Base-by-base conservation (phyloP, 64 coral and sea anemone species). In the Actinia equina region DNA sequence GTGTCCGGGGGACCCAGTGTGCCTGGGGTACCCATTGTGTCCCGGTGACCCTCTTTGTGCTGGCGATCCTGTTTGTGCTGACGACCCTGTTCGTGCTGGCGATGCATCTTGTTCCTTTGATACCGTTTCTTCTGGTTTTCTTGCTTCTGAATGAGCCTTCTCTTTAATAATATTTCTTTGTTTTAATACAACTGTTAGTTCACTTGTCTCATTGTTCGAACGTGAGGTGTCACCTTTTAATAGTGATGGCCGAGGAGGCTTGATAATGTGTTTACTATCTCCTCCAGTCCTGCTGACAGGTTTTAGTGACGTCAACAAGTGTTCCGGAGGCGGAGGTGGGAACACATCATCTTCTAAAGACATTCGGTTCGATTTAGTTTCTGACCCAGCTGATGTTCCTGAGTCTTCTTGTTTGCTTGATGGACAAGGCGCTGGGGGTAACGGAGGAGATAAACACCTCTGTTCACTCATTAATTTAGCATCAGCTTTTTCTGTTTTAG, bases 281-380 rank as follows among this genome's bases (percentile, higher is more conserved):
- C 13, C 22, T 81, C 27, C 78, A 5, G 52, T 44, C 2, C 18
- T 4, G 13, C 11, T 74, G 13, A 81, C 78, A 5, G 42, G 18
- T 81, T 81, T 81, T 18, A 81, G 69, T 74, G 69, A 74, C 6
- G n/a, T 74, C 69, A 74, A 49, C 18, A 81, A 18, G 49, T 49
- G 43, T 51, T 81, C 78, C 11, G 78, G 78, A 20, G 45, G 78
- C 2, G 22, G 78, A 13, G 78, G 78, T 2, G 78, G 78, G 52
- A 81, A 81, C 8, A 81, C 78, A 17, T 81, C 78, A 81, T 81
- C 78, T 52, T 81, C 78, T 17, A 81, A 49, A 51, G 78, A 81
- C 42, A 74, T 41, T 27, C 69, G 69, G 20, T 74, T 74, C 30
- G 30, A 18, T 74, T 30, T 16, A 3, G n/a, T 26, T 12, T 37